These are phyloP conservation scores for Bellardia bayeri DNA, from an alignment of 2,888 invertebrate genomes.

Conservation along the genomic window DNA sequence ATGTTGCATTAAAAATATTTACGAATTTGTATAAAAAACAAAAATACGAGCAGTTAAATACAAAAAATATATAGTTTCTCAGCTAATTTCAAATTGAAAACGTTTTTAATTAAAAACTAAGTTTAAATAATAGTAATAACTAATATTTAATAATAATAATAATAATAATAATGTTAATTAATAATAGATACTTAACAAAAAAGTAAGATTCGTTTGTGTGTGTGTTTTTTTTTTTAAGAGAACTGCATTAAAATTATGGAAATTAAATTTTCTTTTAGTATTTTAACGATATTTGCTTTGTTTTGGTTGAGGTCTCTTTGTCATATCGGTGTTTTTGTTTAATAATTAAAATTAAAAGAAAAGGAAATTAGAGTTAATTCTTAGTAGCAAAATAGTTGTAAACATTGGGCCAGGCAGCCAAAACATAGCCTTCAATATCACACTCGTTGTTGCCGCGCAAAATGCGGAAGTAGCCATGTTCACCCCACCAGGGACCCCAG, in stretches of 20 bases:
- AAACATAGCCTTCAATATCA: conserved; percentile 94
- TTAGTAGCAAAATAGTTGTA: conserved; percentile 80
- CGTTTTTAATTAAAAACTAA: conserved; percentile 30
- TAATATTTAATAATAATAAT: conserved; percentile 28
- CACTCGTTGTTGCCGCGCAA: conserved; percentile 93
- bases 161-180: not conserved
- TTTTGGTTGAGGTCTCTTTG: conserved; percentile 73
- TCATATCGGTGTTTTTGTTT: conserved; percentile 61
- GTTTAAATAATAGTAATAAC: conserved; percentile 25
- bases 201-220: conserved; percentile 65
- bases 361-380: conserved; percentile 58
- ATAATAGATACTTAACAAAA: conserved; percentile 54
- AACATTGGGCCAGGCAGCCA: conserved; percentile 88
- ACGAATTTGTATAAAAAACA: conserved; percentile 1
- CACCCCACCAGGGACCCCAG: conserved; percentile 97
- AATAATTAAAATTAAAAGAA: conserved; percentile 58
- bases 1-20: conserved; percentile 18
- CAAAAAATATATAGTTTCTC: conserved; percentile 40
- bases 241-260: conserved; percentile 66
- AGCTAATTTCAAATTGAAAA: conserved; percentile 25
- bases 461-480: conserved; percentile 95
- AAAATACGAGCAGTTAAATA: conserved; percentile 24
- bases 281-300: conserved; percentile 66
- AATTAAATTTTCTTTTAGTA: conserved; percentile 31
- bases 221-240: conserved; percentile 51